A percentile compares a stretch with the other conserved stretches of the same genome.
These are phyloP conservation scores for Labeo catla DNA, from an alignment of 2,113 vertebrate genomes.

Conservation along the genomic window DNA sequence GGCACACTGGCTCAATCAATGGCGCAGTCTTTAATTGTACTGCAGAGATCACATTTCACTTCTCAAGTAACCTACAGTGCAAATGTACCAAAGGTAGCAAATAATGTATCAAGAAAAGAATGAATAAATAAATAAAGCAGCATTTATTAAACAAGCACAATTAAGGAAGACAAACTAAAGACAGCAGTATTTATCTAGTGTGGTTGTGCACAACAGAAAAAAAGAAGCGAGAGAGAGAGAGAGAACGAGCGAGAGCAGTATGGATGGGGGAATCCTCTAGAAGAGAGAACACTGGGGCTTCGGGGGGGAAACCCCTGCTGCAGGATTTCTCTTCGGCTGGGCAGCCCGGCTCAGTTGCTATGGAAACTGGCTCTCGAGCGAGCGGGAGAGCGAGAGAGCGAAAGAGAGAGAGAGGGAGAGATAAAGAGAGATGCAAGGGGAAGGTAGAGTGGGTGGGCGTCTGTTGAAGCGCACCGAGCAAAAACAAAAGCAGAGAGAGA, in stretches of 20 bases:
- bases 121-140: not conserved
- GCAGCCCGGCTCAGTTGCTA: constrained; percentile 72
- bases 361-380: constrained; percentile 75
- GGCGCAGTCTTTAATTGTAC: not conserved
- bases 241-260: constrained; percentile 23
- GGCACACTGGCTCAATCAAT: not conserved
- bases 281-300: constrained; percentile 59
- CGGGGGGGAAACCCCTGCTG: constrained; percentile 77
- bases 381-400: not conserved
- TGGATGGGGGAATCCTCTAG: constrained; percentile 69
- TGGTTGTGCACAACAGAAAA: not conserved
- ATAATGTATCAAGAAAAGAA: not conserved
- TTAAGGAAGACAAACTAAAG: not conserved
- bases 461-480: constrained; percentile 19
- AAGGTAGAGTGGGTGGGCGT: constrained; percentile 15
- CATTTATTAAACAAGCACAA: not conserved
- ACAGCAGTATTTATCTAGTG: not conserved
- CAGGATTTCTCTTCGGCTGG: constrained; percentile 72
- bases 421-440: not conserved
- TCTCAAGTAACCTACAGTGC: not conserved
- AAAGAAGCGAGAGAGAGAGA: not conserved
- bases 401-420: not conserved
- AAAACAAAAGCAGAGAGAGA: constrained; percentile 35
- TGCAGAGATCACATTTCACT: not conserved
- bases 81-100: not conserved